Evolutionary conservation across 2,888 invertebrate species (phyloP).

Genomic region (Phaonia tiefii): DNA sequence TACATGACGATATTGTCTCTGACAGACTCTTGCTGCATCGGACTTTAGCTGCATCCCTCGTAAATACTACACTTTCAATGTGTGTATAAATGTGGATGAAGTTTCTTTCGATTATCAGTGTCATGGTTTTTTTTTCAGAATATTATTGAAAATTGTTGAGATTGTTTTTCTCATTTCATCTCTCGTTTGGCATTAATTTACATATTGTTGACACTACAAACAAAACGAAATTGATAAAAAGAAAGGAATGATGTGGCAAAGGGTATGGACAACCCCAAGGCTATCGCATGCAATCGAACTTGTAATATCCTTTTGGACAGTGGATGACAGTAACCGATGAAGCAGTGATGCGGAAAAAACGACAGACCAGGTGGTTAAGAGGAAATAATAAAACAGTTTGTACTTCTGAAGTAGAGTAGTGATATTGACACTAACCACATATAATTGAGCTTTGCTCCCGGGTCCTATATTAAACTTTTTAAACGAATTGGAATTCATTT

Average conservation of each 20-base stretch:
- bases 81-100: neutral
- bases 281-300: slow-evolving; percentile 32
- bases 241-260: neutral
- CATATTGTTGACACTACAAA: slow-evolving; percentile 27
- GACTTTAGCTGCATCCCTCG: neutral
- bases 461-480: too few relatives aligned
- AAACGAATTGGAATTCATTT: too few relatives aligned
- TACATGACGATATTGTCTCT: too few relatives aligned
- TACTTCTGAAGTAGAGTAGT: neutral
- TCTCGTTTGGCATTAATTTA: slow-evolving; percentile 5
- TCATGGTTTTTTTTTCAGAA: slow-evolving; percentile 13
- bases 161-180: slow-evolving; percentile 1
- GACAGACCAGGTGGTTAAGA: neutral
- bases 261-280: slow-evolving; percentile 27
- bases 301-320: slow-evolving; percentile 18
- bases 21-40: too few relatives aligned
- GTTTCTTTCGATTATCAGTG: neutral
- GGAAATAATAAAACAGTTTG: slow-evolving; percentile 14
- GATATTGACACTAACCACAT: neutral
- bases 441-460: neutral
- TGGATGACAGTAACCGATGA: slow-evolving; percentile 1
- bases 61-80: neutral
- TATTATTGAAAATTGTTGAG: slow-evolving; percentile 25
- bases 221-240: slow-evolving; percentile 10
- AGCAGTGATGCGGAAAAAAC: neutral